These are phyloP conservation scores for Cariama cristata DNA, from an alignment of 2,113 vertebrate genomes.

Conservation along the genomic window DNA sequence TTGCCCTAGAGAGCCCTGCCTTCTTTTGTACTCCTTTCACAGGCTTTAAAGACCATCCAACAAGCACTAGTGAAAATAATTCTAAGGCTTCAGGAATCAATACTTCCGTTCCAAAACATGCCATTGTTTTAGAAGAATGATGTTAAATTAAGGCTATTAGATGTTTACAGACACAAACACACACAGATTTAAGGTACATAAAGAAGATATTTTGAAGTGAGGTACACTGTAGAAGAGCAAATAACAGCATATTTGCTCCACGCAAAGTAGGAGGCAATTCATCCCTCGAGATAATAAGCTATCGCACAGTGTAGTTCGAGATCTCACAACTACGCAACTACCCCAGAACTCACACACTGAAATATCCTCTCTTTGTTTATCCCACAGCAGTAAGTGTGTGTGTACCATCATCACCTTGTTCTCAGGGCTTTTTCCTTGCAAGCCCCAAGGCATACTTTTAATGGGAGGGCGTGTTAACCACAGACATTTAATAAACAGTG, in stretches of 20 bases:
- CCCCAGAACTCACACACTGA: neutral
- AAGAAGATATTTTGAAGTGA: neutral
- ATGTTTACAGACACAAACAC: neutral
- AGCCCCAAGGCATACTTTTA: neutral
- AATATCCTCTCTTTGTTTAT: neutral
- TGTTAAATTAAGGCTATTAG: neutral
- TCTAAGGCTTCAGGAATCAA: neutral
- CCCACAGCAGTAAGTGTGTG: neutral
- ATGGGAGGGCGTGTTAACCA: neutral
- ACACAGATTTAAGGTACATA: neutral
- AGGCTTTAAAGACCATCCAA: neutral
- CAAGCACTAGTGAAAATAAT: neutral
- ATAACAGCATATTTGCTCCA: neutral
- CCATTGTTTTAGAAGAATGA: neutral
- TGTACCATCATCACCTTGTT: neutral
- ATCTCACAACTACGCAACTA: neutral
- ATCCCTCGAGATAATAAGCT: neutral
- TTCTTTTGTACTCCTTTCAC: neutral
- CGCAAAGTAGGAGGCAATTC: neutral
- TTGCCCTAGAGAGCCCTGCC: neutral
- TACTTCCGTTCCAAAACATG: neutral
- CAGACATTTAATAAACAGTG: neutral
- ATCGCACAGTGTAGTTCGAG: neutral
- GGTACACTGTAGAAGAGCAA: neutral
- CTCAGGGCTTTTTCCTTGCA: neutral